Base-by-base conservation (phyloP, 2,797 vertebrate genomes). In the Epinephelus coioides region DNA sequence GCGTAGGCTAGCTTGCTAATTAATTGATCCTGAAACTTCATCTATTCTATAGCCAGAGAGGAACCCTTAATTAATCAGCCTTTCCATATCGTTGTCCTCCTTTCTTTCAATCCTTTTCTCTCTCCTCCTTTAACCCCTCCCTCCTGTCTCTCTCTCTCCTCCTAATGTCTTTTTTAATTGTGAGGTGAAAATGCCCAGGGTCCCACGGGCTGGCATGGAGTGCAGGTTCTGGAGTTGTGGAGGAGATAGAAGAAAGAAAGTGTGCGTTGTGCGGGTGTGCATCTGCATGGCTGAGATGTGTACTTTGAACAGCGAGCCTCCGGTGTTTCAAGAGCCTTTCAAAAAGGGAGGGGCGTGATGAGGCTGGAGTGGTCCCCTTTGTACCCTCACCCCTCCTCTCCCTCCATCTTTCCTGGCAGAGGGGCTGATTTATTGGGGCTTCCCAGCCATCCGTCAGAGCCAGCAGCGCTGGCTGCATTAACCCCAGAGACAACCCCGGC, bases 21-120 rank as follows among this genome's bases (percentile, higher is more conserved):
- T 94, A 95, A 95, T 95, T 94, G 94, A 96, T 96, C 92, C 89
- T 89, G 92, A 94, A 95, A 95, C 93, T 92, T 95, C 91, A 95
- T 95, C 94, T 94, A 91, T 95, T 94, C 90, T 92, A 89, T 86
- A 92, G 90, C 85, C 86, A 92, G 88, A 91, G 86, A 92, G 89
- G 83, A 92, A 92, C 88, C 91, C 89, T 93, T 92, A 91, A 93
- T 95, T 93, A 93, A 95, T 94, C 93, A 94, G 87, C 66, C 88
- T 90, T 87, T 82, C 87, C 78, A 82, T 87, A 88, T 77, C 73
- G 43, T 69, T 76, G 79, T 89, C 85, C 84, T 83, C 72, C 78
- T 78, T 82, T 81, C 71, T 77, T 82, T 80, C 73, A 76, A 47
- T 75, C 79, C 62, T 47, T 77, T 40, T 62, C 73, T 25, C 56